Base-by-base conservation (phyloP, 2,113 vertebrate species). In the Notarius lentiginosus region DNA sequence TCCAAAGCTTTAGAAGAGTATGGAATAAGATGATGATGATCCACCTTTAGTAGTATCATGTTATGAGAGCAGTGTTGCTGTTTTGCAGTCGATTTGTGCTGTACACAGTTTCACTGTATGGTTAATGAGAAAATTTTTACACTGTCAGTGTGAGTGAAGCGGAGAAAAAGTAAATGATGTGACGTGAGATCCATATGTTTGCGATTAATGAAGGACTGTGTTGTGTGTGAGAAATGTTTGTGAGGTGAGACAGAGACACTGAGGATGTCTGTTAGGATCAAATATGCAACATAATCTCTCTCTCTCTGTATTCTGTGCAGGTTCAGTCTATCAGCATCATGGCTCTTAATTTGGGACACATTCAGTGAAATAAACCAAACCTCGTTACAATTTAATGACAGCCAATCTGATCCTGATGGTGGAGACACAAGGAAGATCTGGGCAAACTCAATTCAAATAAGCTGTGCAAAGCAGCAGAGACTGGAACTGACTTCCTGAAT, bases 271-370 rank as follows among this genome's bases (percentile, higher is more conserved):
- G 70, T 49, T 75, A 24, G 8, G 18, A 73, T 73, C 70, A 73
- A 73, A 72, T 14, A 41, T 1, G 1, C 7, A 70, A 9, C 41
- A 49, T 47, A 73, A 72, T 56, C 76, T 56, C 75, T 55, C 24
- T 72, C 34, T 47, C 7, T 89, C 65, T 30, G 76, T 75, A 87
- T 87, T 89, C 82, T 24, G 24, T 47, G 82, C 77, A 82, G 82
- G 77, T 65, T 68, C 82, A 82, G 58, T 77, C 18, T 89, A 56
- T 89, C 82, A 56, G 47, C 53, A 24, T 41, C 70, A 56, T n/a
- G 76, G 51, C 65, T 86, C 82, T 83, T 87, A 83, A 84, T 88
- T 80, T 85, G 84, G 85, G 87, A 90, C 82, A 89, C 85, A 87
- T 86, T 87, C 66, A 88, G 73, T 61, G 86, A 91, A 51, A 87